Base-by-base conservation (phyloP, 2,797 vertebrate species). In the Pangasius djambal region DNA sequence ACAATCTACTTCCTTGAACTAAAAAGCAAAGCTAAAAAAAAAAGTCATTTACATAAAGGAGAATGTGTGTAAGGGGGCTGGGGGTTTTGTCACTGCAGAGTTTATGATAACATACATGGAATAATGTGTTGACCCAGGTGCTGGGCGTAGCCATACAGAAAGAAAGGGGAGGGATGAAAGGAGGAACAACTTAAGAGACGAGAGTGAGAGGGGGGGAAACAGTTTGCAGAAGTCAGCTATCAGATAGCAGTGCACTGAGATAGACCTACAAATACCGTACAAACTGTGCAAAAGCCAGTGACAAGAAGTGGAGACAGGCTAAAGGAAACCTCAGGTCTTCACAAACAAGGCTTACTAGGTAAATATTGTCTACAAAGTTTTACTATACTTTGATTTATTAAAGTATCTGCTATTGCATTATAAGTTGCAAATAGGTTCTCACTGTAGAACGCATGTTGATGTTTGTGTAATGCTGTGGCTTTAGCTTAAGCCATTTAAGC, bases 11-110 rank as follows among this genome's bases (percentile, higher is more conserved):
- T 90, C 89, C 83, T 88, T 57, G 25, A 86, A 91, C n/a, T 63
- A 16, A 3, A 89, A 4, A 79, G 44, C 65, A 69, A 28, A 70
- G 22, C 48, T n/a, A 55, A n/a, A 37, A 12, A 37, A 12, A 37
- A 84, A 10, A 63, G 18, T 83, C 44, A 86, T 90, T 84, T 86
- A 75, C 86, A 91, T 88, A 89, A 34, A 34, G 20, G 61, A 70
- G 31, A 22, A 37, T 67, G 5, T 77, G 83, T 81, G 34, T 70
- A 16, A 15, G 18, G 44, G 44, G 8, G 7, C 0, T 52, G 31
- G 4, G 78, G 8, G 8, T 5, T 34, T 7, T 44, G 2, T 6
- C 6, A 4, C 4, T 52, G 75, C 22, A 28, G 81, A 44, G 63
- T 44, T 44, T 40, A 16, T 63, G 37, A 63, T 48, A 63, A n/a